phyloP scores from a whole-genome alignment of 1,140 invertebrate genomes.

The Drosophila melanica region DNA sequence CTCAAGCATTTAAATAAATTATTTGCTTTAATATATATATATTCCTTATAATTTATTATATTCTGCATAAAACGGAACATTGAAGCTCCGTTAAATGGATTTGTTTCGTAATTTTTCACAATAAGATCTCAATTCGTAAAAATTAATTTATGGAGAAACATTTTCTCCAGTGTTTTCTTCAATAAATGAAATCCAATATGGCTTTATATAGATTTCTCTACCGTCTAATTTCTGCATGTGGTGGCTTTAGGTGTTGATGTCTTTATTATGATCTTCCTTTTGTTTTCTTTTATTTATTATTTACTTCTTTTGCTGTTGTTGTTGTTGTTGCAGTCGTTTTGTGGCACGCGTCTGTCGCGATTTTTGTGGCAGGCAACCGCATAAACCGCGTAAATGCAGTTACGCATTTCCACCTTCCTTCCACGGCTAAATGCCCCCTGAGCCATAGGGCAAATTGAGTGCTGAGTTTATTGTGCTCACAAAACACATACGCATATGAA shows the following conservation, averaged over 20 bases:
- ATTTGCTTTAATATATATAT: too few relatives aligned
- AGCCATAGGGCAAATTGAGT: background rate
- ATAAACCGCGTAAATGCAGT: slow-evolving; percentile 17
- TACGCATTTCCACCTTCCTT: too few relatives aligned
- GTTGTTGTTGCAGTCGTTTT: slow-evolving; percentile 21
- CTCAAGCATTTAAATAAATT: too few relatives aligned
- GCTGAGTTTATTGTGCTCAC: slow-evolving; percentile 29
- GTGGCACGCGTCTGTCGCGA: slow-evolving; percentile 23
- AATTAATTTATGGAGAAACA: too few relatives aligned
- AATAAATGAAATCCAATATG: slow-evolving; percentile 8
- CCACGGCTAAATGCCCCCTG: background rate
- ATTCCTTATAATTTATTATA: too few relatives aligned
- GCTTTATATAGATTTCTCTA: slow-evolving; percentile 8
- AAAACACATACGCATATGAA: slow-evolving; percentile 8
- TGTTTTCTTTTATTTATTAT: background rate
- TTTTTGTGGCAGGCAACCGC: slow-evolving; percentile 24
- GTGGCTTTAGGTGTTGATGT: slow-evolving; percentile 29
- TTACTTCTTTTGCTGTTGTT: too few relatives aligned
- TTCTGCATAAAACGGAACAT: too few relatives aligned
- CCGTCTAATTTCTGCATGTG: slow-evolving; percentile 2
- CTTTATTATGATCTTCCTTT: slow-evolving; percentile 28
- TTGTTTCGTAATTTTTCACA: too few relatives aligned
- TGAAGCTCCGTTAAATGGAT: too few relatives aligned
- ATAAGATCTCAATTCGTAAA: too few relatives aligned
- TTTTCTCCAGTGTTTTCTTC: background rate